Base-by-base conservation (phyloP, 2,888 invertebrate species). In the Morinoia aosen region DNA sequence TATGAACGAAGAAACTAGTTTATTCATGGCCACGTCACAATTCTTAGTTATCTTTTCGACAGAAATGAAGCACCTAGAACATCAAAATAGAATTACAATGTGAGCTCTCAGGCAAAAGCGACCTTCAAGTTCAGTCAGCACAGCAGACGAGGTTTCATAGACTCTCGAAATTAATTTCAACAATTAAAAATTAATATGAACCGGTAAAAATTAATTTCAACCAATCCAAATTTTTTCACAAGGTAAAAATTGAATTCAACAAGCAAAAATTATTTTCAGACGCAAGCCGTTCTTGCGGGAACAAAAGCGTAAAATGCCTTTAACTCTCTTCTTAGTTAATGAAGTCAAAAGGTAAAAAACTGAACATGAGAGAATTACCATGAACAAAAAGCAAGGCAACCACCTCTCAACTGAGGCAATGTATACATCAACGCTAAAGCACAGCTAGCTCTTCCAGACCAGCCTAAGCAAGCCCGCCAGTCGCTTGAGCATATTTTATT, bases 401-500 rank as follows among this genome's bases (percentile, higher is more conserved):
- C 16, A 25, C 76, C 33, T 76, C 76, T 25, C 19, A 76, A 76
- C 76, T 76, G 19, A 33, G 10, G 76, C 33, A 76, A 76, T 25
- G 25, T 76, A 76, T 33, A 76, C 33, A 61, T 19, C 61, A 12
- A 61, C 61, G 25, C 76, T 76, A 16, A 76, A 76, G 76, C 76
- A 76, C 76, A 76, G 33, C 76, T 33, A 76, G 33, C 76, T 33
- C 76, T 33, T 76, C 76, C 76, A 76, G 76, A 19, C 76, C 76
- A 76, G 76, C 76, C 48, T 76, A 76, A 76, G 76, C 76, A 76
- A 76, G 76, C 33, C 76, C 76, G 76, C 33, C 16, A 90, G 57
- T 10, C 93, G n/a, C 58, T 93, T 57, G 57, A 93, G 56, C 93
- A 93, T 93, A 93, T 93, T 93, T 48, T 93, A 93, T 57, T 93